Base-by-base conservation (phyloP, 2,888 invertebrate species). In the Trissolcus brochymenae region DNA sequence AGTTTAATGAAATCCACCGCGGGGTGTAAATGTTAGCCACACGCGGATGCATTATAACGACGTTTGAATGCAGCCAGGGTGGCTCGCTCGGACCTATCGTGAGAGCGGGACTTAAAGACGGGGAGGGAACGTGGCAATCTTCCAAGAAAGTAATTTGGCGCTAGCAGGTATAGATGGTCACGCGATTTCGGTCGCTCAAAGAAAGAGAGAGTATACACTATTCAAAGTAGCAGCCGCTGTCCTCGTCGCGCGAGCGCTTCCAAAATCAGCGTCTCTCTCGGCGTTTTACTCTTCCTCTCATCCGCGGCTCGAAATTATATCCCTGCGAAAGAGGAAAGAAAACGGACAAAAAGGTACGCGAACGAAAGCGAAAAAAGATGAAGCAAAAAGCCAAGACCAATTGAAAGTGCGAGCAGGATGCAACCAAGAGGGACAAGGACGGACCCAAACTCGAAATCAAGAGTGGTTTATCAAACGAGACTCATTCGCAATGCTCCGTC, bases 131-230 rank as follows among this genome's bases (percentile, higher is more conserved):
- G 75, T 72, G 76, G 64, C 70, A 79, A 68, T 80, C 82, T 84
- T 85, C 85, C 83, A 82, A 78, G 86, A 85, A 85, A 81, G 84
- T 84, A 85, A 86, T 85, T 86, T 84, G 76, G 82, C 81, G 84
- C 81, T 82, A 81, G 84, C 84, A 82, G 83, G 84, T 84, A 76
- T 66, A 82, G 84, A 81, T 82, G 83, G 82, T 85, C 84, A 85
- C 85, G 85, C 84, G 84, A 85, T 85, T 84, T 79, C 77, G 79
- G 73, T 70, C 81, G 70, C 73, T 72, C 64, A 71, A 76, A 76
- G 76, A 74, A 76, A 74, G 71, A 71, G 76, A 71, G 76, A 76
- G 76, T 71, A 61, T 55, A 62, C 66, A 56, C 67, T 71, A 76
- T 76, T 76, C 72, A 76, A 76, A 76, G 66, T 62, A 67, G 61